These are phyloP conservation scores for Forbesichthys papilliferus DNA, from an alignment of 2,113 vertebrate species.

Conservation along the genomic window DNA sequence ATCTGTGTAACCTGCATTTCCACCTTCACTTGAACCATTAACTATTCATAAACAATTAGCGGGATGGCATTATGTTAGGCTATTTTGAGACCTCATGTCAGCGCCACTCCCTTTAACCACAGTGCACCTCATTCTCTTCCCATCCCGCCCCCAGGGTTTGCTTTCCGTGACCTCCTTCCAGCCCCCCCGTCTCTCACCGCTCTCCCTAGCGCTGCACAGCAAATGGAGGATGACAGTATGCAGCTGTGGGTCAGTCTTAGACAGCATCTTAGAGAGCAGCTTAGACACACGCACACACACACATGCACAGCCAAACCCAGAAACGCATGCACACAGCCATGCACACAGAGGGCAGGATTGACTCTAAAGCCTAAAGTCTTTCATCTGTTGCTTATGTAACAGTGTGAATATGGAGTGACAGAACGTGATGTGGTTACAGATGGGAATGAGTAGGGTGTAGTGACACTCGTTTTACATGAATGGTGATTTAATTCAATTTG, in stretches of 20 bases:
- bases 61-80: no score
- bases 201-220: slow-evolving; percentile 28
- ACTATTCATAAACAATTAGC: no score
- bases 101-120: not conserved
- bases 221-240: slow-evolving; percentile 63
- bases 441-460: no score
- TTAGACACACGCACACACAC: slow-evolving; percentile 11
- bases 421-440: not conserved
- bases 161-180: not conserved
- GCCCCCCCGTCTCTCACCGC: not conserved
- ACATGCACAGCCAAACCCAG: not conserved
- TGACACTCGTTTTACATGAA: no score
- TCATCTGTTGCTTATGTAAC: slow-evolving; percentile 55
- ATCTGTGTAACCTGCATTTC: no score
- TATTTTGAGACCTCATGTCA: not conserved
- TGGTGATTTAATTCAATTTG: no score
- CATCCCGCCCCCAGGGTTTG: not conserved
- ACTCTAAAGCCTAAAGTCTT: slow-evolving; percentile 42
- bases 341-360: slow-evolving; percentile 25
- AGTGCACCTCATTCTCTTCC: slow-evolving; percentile 1
- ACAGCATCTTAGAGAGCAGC: slow-evolving; percentile 50
- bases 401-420: slow-evolving; percentile 39
- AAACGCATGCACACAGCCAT: slow-evolving; percentile 4
- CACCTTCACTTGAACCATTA: no score
- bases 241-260: slow-evolving; percentile 57